Evolutionary conservation across 2,113 vertebrate species (phyloP), one percentile per base, ranked within the genome.

Genomic region (Hemicordylus capensis): DNA sequence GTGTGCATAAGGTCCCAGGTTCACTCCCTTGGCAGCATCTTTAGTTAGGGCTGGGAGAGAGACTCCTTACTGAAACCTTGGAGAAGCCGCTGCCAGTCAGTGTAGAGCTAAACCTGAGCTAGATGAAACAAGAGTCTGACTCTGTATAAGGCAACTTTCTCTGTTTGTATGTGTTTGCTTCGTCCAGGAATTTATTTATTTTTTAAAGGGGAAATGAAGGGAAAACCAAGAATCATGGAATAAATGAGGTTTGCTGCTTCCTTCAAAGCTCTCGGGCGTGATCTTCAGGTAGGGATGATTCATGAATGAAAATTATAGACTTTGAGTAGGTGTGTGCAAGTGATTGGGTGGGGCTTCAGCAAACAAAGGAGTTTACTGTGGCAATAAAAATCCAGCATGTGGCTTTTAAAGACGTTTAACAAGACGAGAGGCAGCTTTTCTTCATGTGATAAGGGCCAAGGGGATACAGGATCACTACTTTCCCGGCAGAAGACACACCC

Each of bases 251-350:
- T 91, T 82, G 87, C 94, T 88, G 76, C 85, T 93, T 96, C 94
- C 95, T 93, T 89, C 61, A 76, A 86, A 92, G 91, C 94, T 94
- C 91, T 92, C 93, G 95, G 96, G 96, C 94, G 95, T 96, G 94
- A 96, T 92, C 88, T 72, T 90, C 90, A 92, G 92, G 92, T 89
- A 85, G 85, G 86, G 87, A 90, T 97, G 96, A 97, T 94, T 96
- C 96, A 97, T 81, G 88, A 91, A 54, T 90, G 93, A 90, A 95
- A 96, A 96, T 96, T 95, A 97, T 92, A 95, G 90, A 93, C 93
- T 95, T 69, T 76, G 42, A 85, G 86, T 95, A 96, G 96, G 96
- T 95, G 96, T 90, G 94, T 94, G 92, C 95, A 96, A 84, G 95
- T 94, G 70, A 67, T 80, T 76, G 94, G 95, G 95, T 78, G 94